Evolutionary conservation across 2,888 invertebrate species (phyloP).

Genomic region (Dryococelus australis): DNA sequence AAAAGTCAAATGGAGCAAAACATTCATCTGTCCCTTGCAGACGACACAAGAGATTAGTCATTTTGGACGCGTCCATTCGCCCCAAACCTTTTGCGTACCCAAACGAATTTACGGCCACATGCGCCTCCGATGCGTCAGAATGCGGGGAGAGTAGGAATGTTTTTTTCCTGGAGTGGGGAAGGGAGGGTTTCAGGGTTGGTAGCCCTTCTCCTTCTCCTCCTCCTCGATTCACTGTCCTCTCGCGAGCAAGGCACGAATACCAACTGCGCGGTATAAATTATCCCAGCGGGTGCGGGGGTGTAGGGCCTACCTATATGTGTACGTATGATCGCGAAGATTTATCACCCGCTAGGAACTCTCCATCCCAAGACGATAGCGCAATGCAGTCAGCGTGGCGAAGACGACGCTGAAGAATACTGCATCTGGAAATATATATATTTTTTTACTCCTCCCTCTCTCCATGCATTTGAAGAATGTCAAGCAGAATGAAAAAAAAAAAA

Average conservation of each 20-base stretch:
- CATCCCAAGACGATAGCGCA: not conserved
- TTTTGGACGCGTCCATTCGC: not conserved
- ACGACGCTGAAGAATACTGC: not conserved
- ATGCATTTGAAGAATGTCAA: too few species aligned
- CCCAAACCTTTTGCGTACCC: not conserved
- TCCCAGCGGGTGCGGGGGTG: not conserved
- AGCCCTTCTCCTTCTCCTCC: not conserved
- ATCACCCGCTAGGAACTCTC: not conserved
- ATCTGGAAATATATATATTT: too few species aligned
- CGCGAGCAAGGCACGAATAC: not conserved
- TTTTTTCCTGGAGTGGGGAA: not conserved
- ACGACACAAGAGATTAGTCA: not conserved
- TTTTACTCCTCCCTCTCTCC: too few species aligned
- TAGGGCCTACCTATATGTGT: not conserved
- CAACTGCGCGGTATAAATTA: slow-evolving; percentile 1
- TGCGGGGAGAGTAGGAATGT: not conserved
- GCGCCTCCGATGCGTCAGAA: not conserved
- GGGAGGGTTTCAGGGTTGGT: not conserved
- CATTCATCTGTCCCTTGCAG: not conserved
- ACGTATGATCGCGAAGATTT: not conserved
- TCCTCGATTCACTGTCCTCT: not conserved
- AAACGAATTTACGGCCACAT: not conserved
- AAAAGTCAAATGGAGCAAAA: not conserved
- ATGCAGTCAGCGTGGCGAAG: not conserved
- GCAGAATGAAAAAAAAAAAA: too few species aligned